Evolutionary conservation across 2,888 invertebrate species (phyloP).

Genomic region (Erebia epiphron): DNA sequence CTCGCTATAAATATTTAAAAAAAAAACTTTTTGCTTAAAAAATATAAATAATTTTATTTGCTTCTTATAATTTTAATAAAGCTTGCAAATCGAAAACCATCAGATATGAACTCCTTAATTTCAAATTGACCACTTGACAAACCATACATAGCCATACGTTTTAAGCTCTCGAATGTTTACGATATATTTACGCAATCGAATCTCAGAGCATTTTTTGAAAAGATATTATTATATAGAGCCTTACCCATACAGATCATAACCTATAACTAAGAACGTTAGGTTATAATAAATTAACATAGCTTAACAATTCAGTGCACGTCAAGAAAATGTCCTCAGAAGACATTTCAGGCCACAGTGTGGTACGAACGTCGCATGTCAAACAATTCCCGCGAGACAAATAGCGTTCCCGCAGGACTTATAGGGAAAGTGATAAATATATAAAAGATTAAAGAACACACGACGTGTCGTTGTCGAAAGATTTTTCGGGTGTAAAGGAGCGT

Average conservation of each 20-base stretch:
- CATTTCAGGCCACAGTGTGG: neutral
- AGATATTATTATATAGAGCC: too few species aligned
- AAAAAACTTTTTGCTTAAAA: too few species aligned
- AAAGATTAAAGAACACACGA: slow-evolving; percentile 2
- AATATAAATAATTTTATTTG: too few species aligned
- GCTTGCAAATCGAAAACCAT: too few species aligned
- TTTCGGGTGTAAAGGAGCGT: neutral
- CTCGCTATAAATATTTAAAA: too few species aligned
- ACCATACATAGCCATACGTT: too few species aligned
- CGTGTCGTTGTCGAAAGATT: slow-evolving; percentile 12
- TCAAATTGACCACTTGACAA: too few species aligned
- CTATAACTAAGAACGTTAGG: neutral
- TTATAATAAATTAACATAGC: slow-evolving; percentile 2
- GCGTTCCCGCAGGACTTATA: slow-evolving; percentile 4
- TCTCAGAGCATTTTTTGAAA: too few species aligned
- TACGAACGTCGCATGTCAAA: slow-evolving; percentile 6
- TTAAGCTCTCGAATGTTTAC: too few species aligned
- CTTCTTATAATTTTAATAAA: too few species aligned
- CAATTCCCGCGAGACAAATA: slow-evolving; percentile 8
- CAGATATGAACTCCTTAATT: too few species aligned
- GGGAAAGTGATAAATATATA: slow-evolving; percentile 9
- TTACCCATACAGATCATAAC: neutral
- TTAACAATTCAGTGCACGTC: slow-evolving; percentile 5
- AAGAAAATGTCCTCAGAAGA: slow-evolving; percentile 6
- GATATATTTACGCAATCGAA: too few species aligned